Conservation (phyloP, 2,113 vertebrate genomes). For the Brachyhypopomus occidentalis region DNA sequence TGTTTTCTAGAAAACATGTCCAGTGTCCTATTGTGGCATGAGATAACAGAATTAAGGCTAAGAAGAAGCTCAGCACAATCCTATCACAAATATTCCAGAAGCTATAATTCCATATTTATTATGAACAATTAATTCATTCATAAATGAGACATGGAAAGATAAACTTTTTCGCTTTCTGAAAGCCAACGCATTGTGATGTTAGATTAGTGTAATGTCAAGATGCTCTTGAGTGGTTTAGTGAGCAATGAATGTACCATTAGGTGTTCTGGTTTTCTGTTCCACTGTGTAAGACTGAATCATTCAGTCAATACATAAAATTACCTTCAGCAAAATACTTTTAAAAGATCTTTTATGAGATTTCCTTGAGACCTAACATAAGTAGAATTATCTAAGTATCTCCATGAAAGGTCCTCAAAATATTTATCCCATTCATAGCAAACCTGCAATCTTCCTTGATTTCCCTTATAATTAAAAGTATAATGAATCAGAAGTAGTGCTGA, state of each 20-base stretch:
- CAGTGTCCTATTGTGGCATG: background rate
- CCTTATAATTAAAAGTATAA: background rate
- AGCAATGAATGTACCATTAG: background rate
- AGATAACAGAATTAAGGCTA: constrained; percentile 21
- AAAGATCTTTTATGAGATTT: background rate
- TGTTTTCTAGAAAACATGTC: background rate
- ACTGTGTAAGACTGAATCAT: background rate
- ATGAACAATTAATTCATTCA: background rate
- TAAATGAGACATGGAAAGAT: background rate
- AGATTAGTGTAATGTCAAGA: no score
- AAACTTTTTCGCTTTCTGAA: background rate
- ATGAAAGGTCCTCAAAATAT: background rate
- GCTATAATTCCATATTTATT: constrained; percentile 18
- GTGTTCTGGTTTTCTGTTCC: background rate
- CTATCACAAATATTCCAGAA: constrained; percentile 24
- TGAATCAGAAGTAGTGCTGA: background rate
- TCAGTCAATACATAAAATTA: background rate
- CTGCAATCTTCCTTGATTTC: background rate
- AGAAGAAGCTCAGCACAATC: constrained; percentile 39
- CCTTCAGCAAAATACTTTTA: background rate
- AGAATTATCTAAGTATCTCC: constrained; percentile 29
- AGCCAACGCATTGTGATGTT: background rate
- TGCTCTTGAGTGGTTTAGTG: background rate
- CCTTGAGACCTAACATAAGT: background rate
- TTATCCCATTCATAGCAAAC: background rate